phyloP scores from a whole-genome alignment of 1,140 invertebrate species.

The Leguminivora glycinivorella region DNA sequence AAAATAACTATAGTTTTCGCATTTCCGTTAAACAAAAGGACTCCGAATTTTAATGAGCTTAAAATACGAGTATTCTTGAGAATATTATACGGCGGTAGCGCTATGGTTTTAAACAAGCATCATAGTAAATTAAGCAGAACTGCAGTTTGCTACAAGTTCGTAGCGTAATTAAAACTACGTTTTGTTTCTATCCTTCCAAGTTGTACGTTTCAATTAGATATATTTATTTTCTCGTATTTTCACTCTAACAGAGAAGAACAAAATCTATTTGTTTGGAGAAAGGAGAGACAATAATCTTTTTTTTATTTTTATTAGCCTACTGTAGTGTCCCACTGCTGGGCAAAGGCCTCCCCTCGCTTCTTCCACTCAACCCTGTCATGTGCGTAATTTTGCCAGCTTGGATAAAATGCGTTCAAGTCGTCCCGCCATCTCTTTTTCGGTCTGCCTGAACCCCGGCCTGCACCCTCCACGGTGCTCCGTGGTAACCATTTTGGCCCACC shows the following conservation, averaged over 20 bases:
- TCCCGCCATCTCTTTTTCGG: too few relatives aligned
- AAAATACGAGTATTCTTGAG: conserved; percentile 37
- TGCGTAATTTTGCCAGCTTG: too few relatives aligned
- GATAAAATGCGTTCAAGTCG: too few relatives aligned
- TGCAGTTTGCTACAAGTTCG: conserved; percentile 1
- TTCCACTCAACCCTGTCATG: too few relatives aligned
- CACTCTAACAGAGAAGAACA: background rate
- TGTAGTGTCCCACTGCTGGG: too few relatives aligned
- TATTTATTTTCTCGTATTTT: background rate
- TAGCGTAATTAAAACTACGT: conserved; percentile 9
- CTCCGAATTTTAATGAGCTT: conserved; percentile 50
- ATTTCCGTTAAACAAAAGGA: background rate
- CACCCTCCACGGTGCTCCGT: too few relatives aligned
- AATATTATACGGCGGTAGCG: background rate
- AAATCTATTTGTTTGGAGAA: conserved; percentile 31
- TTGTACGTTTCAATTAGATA: background rate
- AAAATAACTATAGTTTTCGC: background rate
- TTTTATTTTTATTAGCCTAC: too few relatives aligned
- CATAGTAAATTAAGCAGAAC: conserved; percentile 7
- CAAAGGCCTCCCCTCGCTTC: too few relatives aligned
- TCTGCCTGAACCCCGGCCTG: too few relatives aligned
- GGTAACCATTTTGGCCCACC: too few relatives aligned
- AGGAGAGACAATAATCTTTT: too few relatives aligned
- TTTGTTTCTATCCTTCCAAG: background rate
- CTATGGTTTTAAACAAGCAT: conserved; percentile 1